phyloP scores from a whole-genome alignment of 2,113 vertebrate genomes.

The Rhabdornis inornatus region DNA sequence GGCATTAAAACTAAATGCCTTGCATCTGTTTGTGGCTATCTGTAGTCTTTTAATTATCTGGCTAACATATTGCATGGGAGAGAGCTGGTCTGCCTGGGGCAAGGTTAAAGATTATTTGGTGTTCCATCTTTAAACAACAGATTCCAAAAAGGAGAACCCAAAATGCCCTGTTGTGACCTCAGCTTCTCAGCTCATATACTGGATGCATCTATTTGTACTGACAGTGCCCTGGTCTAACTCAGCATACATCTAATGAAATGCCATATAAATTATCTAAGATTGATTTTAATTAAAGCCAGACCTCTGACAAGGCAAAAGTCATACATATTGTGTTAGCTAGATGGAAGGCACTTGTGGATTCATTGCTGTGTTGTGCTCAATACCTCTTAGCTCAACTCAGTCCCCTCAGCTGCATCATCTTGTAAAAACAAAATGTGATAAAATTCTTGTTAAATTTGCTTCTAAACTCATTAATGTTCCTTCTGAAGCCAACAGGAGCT shows the following conservation, averaged over 20 bases:
- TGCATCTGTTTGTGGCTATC: slow-evolving; percentile 10
- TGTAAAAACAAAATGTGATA: not conserved
- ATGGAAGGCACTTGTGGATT: not conserved
- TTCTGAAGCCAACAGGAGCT: not conserved
- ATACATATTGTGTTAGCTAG: not conserved
- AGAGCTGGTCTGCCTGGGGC: not conserved
- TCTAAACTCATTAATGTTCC: not conserved
- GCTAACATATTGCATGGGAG: not conserved
- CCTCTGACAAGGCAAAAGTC: not conserved
- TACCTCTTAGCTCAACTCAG: not conserved
- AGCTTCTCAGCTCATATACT: not conserved
- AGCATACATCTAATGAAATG: slow-evolving; percentile 3
- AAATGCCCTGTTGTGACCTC: not conserved
- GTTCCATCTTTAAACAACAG: not conserved
- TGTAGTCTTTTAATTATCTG: slow-evolving; percentile 29
- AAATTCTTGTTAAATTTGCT: not conserved
- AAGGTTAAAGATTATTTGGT: not conserved
- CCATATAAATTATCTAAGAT: slow-evolving; percentile 20
- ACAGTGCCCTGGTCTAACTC: not conserved
- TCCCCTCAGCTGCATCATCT: not conserved
- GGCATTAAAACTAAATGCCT: not conserved
- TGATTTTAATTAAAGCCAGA: slow-evolving; percentile 38
- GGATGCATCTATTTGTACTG: not conserved
- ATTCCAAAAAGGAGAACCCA: not conserved
- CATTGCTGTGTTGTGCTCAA: not conserved